Conservation (phyloP, 1,140 invertebrate species). For the Dreissena rostriformis region DNA sequence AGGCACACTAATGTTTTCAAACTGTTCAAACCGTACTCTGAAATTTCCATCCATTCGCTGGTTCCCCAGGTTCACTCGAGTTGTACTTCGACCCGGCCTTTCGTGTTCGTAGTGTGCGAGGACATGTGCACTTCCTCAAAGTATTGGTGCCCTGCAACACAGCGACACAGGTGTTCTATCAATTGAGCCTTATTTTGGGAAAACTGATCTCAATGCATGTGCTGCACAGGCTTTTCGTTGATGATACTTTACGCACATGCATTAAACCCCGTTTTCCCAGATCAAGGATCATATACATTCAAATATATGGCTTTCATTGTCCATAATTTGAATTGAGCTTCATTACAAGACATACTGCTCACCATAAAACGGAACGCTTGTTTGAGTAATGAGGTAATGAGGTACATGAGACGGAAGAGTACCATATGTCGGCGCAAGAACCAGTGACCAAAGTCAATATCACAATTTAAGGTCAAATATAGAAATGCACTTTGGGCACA, state of each 20-base stretch:
- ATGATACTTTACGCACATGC: too few relatives aligned
- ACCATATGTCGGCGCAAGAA: conserved; percentile 54
- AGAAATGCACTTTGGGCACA: too few relatives aligned
- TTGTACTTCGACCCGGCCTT: conserved; percentile 49
- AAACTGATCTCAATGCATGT: background rate
- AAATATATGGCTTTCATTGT: too few relatives aligned
- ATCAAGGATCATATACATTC: too few relatives aligned
- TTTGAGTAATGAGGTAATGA: conserved; percentile 54
- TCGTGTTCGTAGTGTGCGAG: conserved; percentile 4
- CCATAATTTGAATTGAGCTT: background rate
- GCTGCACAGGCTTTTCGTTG: background rate
- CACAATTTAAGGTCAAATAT: too few relatives aligned
- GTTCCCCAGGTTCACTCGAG: conserved; percentile 46
- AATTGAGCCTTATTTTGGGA: background rate
- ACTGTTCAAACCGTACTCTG: conserved; percentile 33
- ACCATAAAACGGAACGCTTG: conserved; percentile 59
- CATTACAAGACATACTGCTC: background rate
- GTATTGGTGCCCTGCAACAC: conserved; percentile 58
- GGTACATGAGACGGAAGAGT: conserved; percentile 68
- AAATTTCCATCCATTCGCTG: conserved; percentile 48
- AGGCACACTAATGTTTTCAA: background rate
- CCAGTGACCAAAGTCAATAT: too few relatives aligned
- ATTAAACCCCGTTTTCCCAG: too few relatives aligned
- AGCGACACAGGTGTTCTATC: background rate
- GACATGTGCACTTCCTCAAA: conserved; percentile 33